phyloP scores from a whole-genome alignment of 1,140 invertebrate species.

The Calephelis virginiensis region DNA sequence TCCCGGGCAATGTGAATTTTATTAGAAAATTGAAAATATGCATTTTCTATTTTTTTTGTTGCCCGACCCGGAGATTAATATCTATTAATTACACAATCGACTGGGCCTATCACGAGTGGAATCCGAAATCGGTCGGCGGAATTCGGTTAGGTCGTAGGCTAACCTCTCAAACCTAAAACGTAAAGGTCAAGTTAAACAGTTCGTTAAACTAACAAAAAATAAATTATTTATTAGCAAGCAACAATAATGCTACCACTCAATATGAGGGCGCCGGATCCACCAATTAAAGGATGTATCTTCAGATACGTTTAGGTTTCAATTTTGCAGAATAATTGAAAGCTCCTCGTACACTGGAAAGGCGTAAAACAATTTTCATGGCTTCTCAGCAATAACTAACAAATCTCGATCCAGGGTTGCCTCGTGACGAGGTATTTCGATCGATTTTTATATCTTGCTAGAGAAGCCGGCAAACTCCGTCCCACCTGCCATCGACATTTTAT shows the following conservation, averaged over 20 bases:
- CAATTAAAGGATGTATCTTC: neutral
- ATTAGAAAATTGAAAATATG: too few species aligned
- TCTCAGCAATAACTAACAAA: slow-evolving; percentile 60
- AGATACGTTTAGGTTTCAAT: slow-evolving; percentile 49
- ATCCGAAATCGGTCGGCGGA: too few species aligned
- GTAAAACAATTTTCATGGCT: slow-evolving; percentile 74
- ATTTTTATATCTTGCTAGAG: neutral
- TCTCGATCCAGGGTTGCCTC: slow-evolving; percentile 45
- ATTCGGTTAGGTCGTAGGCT: too few species aligned
- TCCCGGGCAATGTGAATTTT: too few species aligned
- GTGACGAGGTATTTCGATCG: too few species aligned
- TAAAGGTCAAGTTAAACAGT: too few species aligned
- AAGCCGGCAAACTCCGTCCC: too few species aligned
- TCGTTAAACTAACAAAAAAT: neutral
- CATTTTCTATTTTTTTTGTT: too few species aligned
- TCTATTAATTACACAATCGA: too few species aligned
- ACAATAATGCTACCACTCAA: slow-evolving; percentile 10
- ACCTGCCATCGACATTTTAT: too few species aligned
- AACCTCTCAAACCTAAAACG: too few species aligned
- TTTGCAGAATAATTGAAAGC: slow-evolving; percentile 61
- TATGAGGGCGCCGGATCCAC: slow-evolving; percentile 17
- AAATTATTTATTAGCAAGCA: slow-evolving; percentile 7
- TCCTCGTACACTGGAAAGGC: slow-evolving; percentile 68
- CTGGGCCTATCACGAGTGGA: neutral
- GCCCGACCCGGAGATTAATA: too few species aligned